A percentile compares a stretch with the other conserved stretches of the same genome.
These are phyloP conservation scores for Achatina immaculata DNA, from an alignment of 1,140 invertebrate genomes.

Conservation along the genomic window DNA sequence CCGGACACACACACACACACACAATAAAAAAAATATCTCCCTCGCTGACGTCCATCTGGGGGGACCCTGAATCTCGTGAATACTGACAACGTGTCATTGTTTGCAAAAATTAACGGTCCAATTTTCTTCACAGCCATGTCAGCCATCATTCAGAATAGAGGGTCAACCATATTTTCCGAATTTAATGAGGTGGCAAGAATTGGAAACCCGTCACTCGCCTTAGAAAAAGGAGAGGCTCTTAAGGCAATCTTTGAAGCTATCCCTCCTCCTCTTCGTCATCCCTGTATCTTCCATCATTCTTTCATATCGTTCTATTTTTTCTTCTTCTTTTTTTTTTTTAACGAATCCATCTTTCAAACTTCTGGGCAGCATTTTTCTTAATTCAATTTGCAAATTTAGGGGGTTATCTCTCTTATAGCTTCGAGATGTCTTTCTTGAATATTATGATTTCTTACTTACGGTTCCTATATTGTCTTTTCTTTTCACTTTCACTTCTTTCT, in stretches of 20 bases:
- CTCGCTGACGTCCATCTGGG: background rate
- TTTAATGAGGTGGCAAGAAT: constrained; percentile 20
- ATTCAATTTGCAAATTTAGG: no score
- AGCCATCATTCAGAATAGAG: background rate
- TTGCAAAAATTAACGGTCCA: constrained; percentile 20
- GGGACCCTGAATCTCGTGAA: constrained; percentile 2
- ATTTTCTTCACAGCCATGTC: background rate
- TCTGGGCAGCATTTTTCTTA: no score
- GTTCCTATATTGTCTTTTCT: no score
- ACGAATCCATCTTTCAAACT: no score
- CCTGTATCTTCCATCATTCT: no score
- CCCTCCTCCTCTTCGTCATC: constrained; percentile 74
- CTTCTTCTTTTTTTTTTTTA: no score
- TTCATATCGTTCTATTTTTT: no score
- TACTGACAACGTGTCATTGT: constrained; percentile 24
- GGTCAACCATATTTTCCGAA: constrained; percentile 20
- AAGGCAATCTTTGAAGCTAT: constrained; percentile 7
- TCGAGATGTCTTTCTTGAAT: no score
- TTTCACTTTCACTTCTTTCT: no score
- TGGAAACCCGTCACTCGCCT: constrained; percentile 5
- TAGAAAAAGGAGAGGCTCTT: constrained; percentile 10
- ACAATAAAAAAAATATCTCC: constrained; percentile 5
- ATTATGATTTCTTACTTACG: no score
- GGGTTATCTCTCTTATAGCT: no score
- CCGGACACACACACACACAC: no score